A percentile compares a stretch with the other conserved stretches of the same genome.
phyloP scores from a whole-genome alignment of 2,888 invertebrate species.

The Lycia hirtaria region DNA sequence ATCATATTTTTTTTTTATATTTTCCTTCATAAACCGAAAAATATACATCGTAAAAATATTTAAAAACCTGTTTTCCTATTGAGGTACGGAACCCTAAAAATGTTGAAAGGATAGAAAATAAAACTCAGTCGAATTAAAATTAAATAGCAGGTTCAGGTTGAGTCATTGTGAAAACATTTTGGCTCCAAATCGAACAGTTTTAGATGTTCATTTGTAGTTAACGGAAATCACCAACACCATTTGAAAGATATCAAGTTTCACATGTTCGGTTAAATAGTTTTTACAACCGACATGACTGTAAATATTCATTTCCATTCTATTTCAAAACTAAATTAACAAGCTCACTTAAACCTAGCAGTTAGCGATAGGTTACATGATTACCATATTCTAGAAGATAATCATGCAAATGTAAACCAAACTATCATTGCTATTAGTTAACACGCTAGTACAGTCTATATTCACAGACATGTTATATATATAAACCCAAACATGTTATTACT shows the following conservation, averaged over 20 bases:
- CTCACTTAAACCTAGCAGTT: not conserved
- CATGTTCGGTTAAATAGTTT: not conserved
- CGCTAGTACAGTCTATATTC: not conserved
- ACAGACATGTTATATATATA: not conserved
- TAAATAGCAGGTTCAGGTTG: not conserved
- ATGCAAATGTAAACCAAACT: conserved; percentile 13
- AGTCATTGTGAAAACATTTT: conserved; percentile 1
- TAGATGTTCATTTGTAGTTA: not conserved
- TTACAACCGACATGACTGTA: not conserved
- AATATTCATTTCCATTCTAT: not conserved
- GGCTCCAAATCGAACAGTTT: not conserved
- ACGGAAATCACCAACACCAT: not conserved
- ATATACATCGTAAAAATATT: too few relatives aligned
- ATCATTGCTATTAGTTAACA: conserved; percentile 21
- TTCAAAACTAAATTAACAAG: not conserved
- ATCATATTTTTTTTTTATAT: too few relatives aligned
- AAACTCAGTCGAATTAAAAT: not conserved
- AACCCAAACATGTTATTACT: not conserved
- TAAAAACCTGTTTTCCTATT: too few relatives aligned
- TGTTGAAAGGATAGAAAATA: not conserved
- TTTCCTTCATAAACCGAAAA: too few relatives aligned
- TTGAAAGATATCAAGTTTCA: too few relatives aligned
- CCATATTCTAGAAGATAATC: conserved; percentile 15
- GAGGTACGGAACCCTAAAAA: not conserved
- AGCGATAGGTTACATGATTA: not conserved